These are phyloP conservation scores for Diplodus sargus DNA, from an alignment of 2,797 vertebrate genomes.

Conservation along the genomic window DNA sequence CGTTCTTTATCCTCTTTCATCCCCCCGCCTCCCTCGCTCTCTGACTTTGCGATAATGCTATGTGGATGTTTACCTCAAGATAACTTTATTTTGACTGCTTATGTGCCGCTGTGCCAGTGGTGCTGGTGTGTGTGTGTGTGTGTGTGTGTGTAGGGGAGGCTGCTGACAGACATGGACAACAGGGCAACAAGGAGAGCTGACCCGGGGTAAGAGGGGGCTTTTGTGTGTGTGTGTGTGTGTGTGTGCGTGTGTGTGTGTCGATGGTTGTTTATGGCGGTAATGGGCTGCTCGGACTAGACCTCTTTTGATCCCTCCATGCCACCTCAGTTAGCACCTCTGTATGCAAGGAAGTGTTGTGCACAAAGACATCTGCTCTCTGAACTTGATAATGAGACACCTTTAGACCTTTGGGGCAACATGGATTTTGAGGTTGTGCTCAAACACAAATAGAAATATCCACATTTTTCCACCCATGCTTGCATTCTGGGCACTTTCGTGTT, in stretches of 20 bases:
- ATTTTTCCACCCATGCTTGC: slow-evolving; percentile 39
- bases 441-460: slow-evolving; percentile 53
- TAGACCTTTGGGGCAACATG: slow-evolving; percentile 25
- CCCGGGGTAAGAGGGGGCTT: slow-evolving; percentile 40
- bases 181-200: slow-evolving; percentile 48
- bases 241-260: slow-evolving; percentile 26
- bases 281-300: slow-evolving; percentile 43
- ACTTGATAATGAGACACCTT: slow-evolving; percentile 80
- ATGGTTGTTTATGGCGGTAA: slow-evolving; percentile 64
- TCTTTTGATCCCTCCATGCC: slow-evolving; percentile 71
- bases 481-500: slow-evolving; percentile 51
- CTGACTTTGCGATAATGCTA: slow-evolving; percentile 43
- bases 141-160: slow-evolving; percentile 52
- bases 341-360: slow-evolving; percentile 55
- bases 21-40: slow-evolving; percentile 13
- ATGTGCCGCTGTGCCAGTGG: slow-evolving; percentile 41
- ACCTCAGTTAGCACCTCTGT: slow-evolving; percentile 72
- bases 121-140: slow-evolving; percentile 44
- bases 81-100: slow-evolving; percentile 76
- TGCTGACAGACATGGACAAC: slow-evolving; percentile 74
- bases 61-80: slow-evolving; percentile 68
- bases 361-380: slow-evolving; percentile 63
- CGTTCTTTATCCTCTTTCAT: slow-evolving; percentile 30
- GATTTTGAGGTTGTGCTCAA: slow-evolving; percentile 5
- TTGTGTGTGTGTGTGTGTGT: background rate